These are phyloP conservation scores for Grallaria varia DNA, from an alignment of 2,113 vertebrate species.

Conservation along the genomic window DNA sequence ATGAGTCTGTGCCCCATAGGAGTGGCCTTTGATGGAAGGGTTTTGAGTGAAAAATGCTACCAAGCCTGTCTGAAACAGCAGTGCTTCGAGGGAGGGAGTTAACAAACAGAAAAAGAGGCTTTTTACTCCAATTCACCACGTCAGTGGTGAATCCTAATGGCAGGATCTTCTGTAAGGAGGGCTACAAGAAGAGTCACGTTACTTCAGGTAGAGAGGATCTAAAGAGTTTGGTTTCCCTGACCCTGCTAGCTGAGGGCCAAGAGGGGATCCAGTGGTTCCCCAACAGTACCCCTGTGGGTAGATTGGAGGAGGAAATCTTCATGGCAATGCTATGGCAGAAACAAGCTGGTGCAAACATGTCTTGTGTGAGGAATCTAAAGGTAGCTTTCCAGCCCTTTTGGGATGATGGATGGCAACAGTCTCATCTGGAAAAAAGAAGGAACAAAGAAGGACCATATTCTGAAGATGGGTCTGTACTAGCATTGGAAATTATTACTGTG, in stretches of 20 bases:
- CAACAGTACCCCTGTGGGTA: background rate
- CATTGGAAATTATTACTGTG: background rate
- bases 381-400: background rate
- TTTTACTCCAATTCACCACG: background rate
- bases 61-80: background rate
- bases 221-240: background rate
- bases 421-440: background rate
- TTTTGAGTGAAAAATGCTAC: background rate
- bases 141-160: background rate
- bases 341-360: background rate
- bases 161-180: background rate
- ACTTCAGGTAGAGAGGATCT: background rate
- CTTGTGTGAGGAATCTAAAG: background rate
- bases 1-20: background rate
- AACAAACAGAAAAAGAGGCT: background rate
- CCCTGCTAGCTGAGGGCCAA: background rate
- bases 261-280: background rate
- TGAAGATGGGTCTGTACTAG: background rate
- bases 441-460: background rate
- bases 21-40: background rate
- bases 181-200: rapidly evolving
- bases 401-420: background rate
- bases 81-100: rapidly evolving
- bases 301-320: background rate
- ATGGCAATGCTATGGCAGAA: background rate